Evolutionary conservation across 2,797 vertebrate species (phyloP), one percentile per base, ranked within the genome.

Genomic region (Gallirallus australis): DNA sequence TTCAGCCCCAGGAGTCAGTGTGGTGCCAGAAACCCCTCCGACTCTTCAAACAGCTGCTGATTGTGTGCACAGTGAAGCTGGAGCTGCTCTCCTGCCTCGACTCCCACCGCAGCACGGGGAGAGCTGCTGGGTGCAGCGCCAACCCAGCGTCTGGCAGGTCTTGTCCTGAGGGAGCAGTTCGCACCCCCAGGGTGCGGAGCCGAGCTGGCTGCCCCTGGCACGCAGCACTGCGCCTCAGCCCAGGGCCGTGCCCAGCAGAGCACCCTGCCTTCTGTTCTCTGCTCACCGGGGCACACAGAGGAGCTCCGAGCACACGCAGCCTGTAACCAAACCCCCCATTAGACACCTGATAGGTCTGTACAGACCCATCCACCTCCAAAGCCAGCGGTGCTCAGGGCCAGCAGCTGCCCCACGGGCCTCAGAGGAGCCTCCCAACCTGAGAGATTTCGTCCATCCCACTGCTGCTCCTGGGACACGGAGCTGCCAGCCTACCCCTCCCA

Each of bases 171-270:
- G 33, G 45, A 65, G 37, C 72, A 3, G 72, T 6, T 7, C 25
- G 0, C 17, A 1, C 50, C 48, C 21, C 12, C 35, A 5, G 35
- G 3, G 23, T 1, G 6, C 12, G 21, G 17, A 12, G 30, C 28
- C 28, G 50, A 12, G 14, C 48, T 48, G 21, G 42, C 5, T 2
- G 52, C 15, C 24, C 42, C 12, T 37, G 0, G 30, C 35, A n/a
- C 31, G 20, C 11, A 50, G 13, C 2, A 6, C 45, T 5, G 20
- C 5, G 19, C 18, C 48, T 25, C 45, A 15, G 77, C 53, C n/a
- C 77, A 18, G 65, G 2, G 2, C 35, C 2, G 7, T n/a, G 15
- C 17, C 3, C 0, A 52, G 30, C 81, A 3, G 15, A 50, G 53
- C 54, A 7, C 42, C 37, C 42, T 17, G 17, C 2, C 4, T 3